Conservation (phyloP, 2,888 invertebrate genomes). For the Macaria liturata region DNA sequence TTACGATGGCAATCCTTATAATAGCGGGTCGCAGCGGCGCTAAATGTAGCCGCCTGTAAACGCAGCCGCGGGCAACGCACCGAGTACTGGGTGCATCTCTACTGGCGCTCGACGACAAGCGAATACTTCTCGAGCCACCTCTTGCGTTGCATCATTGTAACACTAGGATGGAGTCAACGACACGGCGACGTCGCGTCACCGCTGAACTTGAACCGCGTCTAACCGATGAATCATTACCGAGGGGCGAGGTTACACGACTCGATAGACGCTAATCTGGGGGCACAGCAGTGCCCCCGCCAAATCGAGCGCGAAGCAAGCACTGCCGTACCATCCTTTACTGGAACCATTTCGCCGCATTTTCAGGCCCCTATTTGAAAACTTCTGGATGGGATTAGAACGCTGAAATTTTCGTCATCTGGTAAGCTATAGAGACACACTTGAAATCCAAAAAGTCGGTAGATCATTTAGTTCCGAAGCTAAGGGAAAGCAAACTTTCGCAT, state of each 20-base stretch:
- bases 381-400: no score
- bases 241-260: constrained; percentile 33
- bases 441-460: no score
- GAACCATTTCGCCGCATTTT: no score
- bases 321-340: no score
- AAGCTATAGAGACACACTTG: no score
- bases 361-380: no score
- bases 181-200: constrained; percentile 64
- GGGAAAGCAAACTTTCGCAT: no score
- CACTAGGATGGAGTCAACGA: constrained; percentile 68
- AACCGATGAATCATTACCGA: constrained; percentile 41
- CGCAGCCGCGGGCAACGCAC: constrained; percentile 50
- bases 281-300: no score
- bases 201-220: constrained; percentile 54
- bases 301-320: no score
- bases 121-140: constrained; percentile 67
- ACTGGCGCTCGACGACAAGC: constrained; percentile 48
- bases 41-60: constrained; percentile 37
- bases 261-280: constrained; percentile 37
- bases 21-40: constrained; percentile 56
- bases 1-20: constrained; percentile 67
- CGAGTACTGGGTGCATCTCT: constrained; percentile 30
- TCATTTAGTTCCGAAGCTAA: no score
- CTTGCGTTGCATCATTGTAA: constrained; percentile 68
- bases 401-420: no score